Base-by-base conservation (phyloP, 2,113 vertebrate genomes). In the Butorides virescens region DNA sequence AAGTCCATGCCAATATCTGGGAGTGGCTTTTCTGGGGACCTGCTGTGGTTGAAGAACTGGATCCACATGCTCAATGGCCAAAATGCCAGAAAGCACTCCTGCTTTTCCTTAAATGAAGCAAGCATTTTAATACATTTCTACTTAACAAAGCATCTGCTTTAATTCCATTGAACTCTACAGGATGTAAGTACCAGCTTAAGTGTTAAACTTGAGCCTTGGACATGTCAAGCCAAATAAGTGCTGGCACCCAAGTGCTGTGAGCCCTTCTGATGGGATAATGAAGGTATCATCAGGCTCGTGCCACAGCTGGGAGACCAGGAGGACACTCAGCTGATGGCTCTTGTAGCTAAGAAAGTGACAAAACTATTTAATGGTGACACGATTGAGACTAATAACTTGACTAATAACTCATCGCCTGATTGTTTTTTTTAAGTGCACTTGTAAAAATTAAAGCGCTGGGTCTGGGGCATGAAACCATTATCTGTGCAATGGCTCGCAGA, bases 381-480 rank as follows among this genome's bases (percentile, higher is more conserved):
- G 86, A 88, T 21, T 85, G 77, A 95, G 59, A 95, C 89, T 79
- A 95, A 96, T 96, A 95, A 91, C 89, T 82, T 72, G 62, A 76
- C 70, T 92, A 97, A 97, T 97, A 95, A 95, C 74, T 96, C 92
- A 96, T 77, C 89, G 77, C 81, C 47, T 93, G 80, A 93, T 82
- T 91, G 62, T 49, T 91, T 93, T 95, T 96, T 96, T 94, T 74
- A 96, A 97, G 89, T 95, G 95, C 97, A 83, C 91, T 97, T 22
- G 58, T 94, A 92, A 97, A 97, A 96, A 97, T 97, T 95, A 95
- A 95, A 95, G 89, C 87, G 77, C 87, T 63, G 66, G 71, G 86
- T 94, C 89, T 91, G 71, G 2, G 55, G 55, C 85, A 80, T 76
- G 84, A 95, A 97, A 90, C 89, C 94, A 95, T 97, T 95, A 95